These are phyloP conservation scores for Dromius quadrimaculatus DNA, from an alignment of 2,888 invertebrate species.

Conservation along the genomic window DNA sequence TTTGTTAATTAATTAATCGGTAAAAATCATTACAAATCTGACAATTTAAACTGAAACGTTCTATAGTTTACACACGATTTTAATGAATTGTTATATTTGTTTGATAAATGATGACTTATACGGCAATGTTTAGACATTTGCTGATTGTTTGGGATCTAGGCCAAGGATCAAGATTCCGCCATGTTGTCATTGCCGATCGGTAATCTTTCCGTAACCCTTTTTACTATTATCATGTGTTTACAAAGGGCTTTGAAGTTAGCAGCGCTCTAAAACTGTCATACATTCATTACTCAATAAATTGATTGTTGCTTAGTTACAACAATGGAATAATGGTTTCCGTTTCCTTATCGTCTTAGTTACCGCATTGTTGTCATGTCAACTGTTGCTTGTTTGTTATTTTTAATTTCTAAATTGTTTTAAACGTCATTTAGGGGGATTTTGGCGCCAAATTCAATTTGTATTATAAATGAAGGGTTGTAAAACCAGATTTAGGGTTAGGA, in stretches of 20 bases:
- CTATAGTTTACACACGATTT: no score
- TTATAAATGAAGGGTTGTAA: no score
- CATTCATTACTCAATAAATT: no score
- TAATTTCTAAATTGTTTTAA: no score
- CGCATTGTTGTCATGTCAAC: background rate
- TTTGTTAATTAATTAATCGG: no score
- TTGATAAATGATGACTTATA: slow-evolving; percentile 39
- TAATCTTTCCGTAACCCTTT: slow-evolving; percentile 46
- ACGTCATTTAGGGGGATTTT: no score
- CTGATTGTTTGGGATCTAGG: slow-evolving; percentile 47
- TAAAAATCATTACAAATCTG: no score
- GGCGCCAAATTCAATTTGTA: no score
- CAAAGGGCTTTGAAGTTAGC: no score
- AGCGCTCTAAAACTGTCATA: no score
- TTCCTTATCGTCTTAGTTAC: background rate
- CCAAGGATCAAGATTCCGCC: slow-evolving; percentile 51
- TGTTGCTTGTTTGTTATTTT: background rate
- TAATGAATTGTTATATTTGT: background rate
- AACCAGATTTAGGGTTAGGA: no score
- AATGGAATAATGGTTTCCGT: background rate
- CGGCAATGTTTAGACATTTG: slow-evolving; percentile 25
- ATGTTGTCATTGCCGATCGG: slow-evolving; percentile 48
- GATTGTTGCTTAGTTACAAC: background rate
- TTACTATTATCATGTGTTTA: background rate
- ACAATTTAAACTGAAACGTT: no score